A percentile compares a stretch with the other conserved stretches of the same genome.
These are phyloP conservation scores for Myanophis thanlyinensis DNA, from an alignment of 2,113 vertebrate genomes.

Conservation along the genomic window DNA sequence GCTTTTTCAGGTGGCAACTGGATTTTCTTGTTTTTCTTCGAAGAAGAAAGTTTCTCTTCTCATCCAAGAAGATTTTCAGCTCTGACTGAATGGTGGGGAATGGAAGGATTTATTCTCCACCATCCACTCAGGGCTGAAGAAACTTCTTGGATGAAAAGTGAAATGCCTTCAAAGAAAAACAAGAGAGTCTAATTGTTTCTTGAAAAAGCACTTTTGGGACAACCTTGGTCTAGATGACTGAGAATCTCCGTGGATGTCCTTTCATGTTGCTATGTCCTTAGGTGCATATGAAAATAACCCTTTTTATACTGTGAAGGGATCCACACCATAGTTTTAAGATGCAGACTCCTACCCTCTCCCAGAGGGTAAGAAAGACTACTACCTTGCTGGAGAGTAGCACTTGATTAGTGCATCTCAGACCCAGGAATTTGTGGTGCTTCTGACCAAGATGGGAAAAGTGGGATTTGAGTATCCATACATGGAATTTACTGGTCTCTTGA, in stretches of 20 bases:
- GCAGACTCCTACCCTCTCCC: background rate
- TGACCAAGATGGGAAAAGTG: background rate
- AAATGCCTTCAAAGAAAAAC: too few relatives aligned
- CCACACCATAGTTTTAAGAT: background rate
- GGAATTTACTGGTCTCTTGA: background rate
- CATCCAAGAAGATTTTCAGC: too few relatives aligned
- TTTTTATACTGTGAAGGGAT: background rate
- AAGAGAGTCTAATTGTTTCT: too few relatives aligned
- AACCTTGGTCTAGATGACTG: too few relatives aligned
- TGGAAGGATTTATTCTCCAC: too few relatives aligned
- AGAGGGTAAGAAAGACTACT: background rate
- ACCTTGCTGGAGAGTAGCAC: background rate
- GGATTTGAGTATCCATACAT: background rate
- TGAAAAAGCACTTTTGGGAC: too few relatives aligned
- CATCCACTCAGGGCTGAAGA: too few relatives aligned
- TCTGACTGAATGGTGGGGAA: too few relatives aligned
- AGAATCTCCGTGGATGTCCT: background rate
- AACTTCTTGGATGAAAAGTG: too few relatives aligned
- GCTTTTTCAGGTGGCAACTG: too few relatives aligned
- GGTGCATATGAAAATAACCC: background rate
- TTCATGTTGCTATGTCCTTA: slow-evolving; percentile 9
- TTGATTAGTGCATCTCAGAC: background rate
- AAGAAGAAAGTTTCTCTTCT: too few relatives aligned
- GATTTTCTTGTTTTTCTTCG: too few relatives aligned
- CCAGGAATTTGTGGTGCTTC: background rate